Evolutionary conservation across 2,888 invertebrate genomes (phyloP).

Genomic region (Agrotis segetum): DNA sequence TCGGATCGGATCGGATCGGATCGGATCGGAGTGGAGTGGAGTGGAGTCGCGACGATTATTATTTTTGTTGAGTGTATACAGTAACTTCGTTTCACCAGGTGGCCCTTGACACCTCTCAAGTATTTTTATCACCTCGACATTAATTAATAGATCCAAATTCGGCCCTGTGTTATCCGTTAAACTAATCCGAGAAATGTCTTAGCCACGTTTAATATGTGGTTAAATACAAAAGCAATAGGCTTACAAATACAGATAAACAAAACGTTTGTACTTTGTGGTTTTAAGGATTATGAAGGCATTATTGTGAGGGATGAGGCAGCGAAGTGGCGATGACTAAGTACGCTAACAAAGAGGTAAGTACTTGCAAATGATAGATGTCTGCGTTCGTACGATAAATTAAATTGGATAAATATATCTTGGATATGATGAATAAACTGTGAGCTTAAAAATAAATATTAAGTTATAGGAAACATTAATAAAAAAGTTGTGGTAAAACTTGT

Average conservation of each 20-base stretch:
- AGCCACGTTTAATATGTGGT: slow-evolving; percentile 48
- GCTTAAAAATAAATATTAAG: neutral
- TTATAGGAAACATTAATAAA: neutral
- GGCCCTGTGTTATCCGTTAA: slow-evolving; percentile 43
- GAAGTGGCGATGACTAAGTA: slow-evolving; percentile 20
- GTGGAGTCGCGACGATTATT: too few relatives aligned
- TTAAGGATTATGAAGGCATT: slow-evolving; percentile 41
- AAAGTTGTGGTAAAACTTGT: too few relatives aligned
- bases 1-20: too few relatives aligned
- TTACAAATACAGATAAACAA: slow-evolving; percentile 37
- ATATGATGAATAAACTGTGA: neutral
- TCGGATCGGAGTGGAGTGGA: too few relatives aligned
- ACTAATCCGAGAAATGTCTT: slow-evolving; percentile 51
- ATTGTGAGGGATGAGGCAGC: slow-evolving; percentile 11
- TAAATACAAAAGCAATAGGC: slow-evolving; percentile 50
- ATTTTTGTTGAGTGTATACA: too few relatives aligned
- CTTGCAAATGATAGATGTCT: slow-evolving; percentile 1
- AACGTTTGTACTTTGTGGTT: slow-evolving; percentile 33
- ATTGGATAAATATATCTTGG: too few relatives aligned
- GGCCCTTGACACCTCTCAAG: too few relatives aligned
- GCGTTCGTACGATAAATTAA: neutral
- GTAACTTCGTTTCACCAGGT: too few relatives aligned
- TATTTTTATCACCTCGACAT: neutral
- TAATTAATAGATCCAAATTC: slow-evolving; percentile 21
- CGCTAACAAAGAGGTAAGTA: slow-evolving; percentile 1